These are phyloP conservation scores for Halocaridina rubra DNA, from an alignment of 2,888 invertebrate genomes.

Conservation along the genomic window DNA sequence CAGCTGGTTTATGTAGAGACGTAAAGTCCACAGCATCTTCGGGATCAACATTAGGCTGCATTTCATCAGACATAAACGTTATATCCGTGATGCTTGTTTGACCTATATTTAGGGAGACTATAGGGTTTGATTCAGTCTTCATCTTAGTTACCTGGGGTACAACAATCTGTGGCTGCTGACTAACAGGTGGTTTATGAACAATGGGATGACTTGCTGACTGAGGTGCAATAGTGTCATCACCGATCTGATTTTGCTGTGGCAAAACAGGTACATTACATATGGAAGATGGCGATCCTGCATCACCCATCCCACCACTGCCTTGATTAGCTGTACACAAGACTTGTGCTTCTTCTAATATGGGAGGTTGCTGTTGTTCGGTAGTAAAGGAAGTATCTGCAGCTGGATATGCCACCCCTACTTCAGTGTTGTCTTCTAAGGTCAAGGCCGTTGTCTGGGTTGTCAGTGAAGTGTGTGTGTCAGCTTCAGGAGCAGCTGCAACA, in stretches of 20 bases:
- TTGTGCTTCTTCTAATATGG: not conserved
- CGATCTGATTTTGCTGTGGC: not conserved
- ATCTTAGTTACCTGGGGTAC: slow-evolving; percentile 1
- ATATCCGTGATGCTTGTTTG: slow-evolving; percentile 29
- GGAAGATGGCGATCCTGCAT: not conserved
- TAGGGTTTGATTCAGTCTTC: not conserved
- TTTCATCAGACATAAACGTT: slow-evolving; percentile 51
- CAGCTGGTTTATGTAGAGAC: not conserved
- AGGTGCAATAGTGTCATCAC: not conserved
- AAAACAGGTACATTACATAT: not conserved
- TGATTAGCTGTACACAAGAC: not conserved
- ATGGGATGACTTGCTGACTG: not conserved
- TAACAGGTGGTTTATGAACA: not conserved
- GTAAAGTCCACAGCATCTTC: slow-evolving; percentile 33
- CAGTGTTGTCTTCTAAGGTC: slow-evolving; percentile 30
- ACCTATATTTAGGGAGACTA: slow-evolving; percentile 3
- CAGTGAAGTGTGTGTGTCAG: slow-evolving; percentile 31
- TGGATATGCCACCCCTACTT: not conserved
- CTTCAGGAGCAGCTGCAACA: slow-evolving; percentile 38
- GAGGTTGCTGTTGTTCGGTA: not conserved
- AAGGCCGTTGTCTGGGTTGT: slow-evolving; percentile 35
- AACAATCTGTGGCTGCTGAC: not conserved
- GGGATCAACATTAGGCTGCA: slow-evolving; percentile 43
- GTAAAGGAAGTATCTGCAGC: not conserved
- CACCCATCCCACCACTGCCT: not conserved